phyloP scores from a whole-genome alignment of 2,888 invertebrate genomes.

The Zaprionus lineosus region DNA sequence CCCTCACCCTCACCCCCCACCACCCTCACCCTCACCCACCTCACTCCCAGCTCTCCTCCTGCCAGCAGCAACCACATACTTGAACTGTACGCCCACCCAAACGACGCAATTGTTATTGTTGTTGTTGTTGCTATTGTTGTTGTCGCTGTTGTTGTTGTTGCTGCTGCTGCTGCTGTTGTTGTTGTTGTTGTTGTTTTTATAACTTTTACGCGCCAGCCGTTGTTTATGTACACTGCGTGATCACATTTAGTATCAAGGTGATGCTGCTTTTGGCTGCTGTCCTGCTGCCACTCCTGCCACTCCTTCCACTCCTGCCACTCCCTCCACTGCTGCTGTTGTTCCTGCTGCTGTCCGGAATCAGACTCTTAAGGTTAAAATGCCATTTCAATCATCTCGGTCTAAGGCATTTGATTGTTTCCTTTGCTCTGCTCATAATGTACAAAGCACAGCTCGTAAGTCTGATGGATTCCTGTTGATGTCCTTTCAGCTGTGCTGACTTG shows the following conservation, averaged over 20 bases:
- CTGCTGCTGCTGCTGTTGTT: conserved; percentile 21
- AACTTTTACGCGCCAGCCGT: conserved; percentile 47
- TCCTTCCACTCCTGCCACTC: background rate
- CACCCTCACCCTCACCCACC: conserved; percentile 7
- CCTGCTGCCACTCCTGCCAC: background rate
- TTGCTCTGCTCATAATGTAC: background rate
- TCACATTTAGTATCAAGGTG: conserved; percentile 63
- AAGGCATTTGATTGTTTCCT: conserved; percentile 24
- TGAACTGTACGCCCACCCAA: conserved; percentile 27
- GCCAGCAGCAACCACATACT: too few relatives aligned
- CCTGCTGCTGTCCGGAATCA: too few relatives aligned
- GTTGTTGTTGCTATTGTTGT: conserved; percentile 1
- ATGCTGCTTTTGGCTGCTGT: conserved; percentile 7
- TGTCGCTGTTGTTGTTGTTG: conserved; percentile 33
- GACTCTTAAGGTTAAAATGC: conserved; percentile 26
- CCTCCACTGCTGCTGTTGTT: conserved; percentile 11
- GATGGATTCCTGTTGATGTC: conserved; percentile 25
- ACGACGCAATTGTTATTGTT: conserved; percentile 21
- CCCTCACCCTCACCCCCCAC: background rate
- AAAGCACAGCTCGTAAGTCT: conserved; percentile 28
- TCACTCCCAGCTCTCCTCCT: too few relatives aligned
- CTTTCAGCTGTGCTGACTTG: conserved; percentile 8
- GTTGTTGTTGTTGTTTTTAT: conserved; percentile 35
- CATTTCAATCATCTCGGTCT: conserved; percentile 7
- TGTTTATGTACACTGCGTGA: conserved; percentile 72